These are phyloP conservation scores for Thymelicus lineola DNA, from an alignment of 2,888 invertebrate genomes.

Conservation along the genomic window DNA sequence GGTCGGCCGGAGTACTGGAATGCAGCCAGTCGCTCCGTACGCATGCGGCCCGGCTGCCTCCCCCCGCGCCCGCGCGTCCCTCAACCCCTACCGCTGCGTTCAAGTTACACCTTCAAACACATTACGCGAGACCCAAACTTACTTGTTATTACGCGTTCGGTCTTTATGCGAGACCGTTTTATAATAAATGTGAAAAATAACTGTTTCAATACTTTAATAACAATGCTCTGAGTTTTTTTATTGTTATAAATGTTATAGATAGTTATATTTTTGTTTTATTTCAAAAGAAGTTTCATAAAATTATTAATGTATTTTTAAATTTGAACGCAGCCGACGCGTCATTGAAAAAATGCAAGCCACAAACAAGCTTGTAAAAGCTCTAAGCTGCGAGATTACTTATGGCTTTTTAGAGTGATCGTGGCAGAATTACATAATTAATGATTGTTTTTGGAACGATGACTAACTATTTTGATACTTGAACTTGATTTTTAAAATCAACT, in stretches of 20 bases:
- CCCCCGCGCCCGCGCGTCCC: constrained; percentile 49
- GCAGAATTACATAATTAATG: constrained; percentile 36
- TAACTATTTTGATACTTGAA: constrained; percentile 36
- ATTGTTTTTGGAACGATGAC: constrained; percentile 17
- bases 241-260: background rate
- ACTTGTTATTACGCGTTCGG: background rate
- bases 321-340: constrained; percentile 51
- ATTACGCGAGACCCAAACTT: constrained; percentile 48
- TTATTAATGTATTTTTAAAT: constrained; percentile 8
- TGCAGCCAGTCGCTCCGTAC: constrained; percentile 73
- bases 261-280: background rate
- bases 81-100: constrained; percentile 67
- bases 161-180: constrained; percentile 40
- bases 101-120: constrained; percentile 62
- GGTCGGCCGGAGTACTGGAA: constrained; percentile 79
- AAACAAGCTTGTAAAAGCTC: constrained; percentile 52
- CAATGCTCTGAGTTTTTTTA: background rate
- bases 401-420: constrained; percentile 26
- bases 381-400: constrained; percentile 37
- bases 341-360: constrained; percentile 53
- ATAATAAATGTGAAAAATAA: constrained; percentile 10
- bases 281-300: constrained; percentile 11
- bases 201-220: background rate
- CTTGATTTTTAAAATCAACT: background rate
- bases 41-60: constrained; percentile 68